Evolutionary conservation across 2,113 vertebrate genomes (phyloP), one percentile per base, ranked within the genome.

Genomic region (Pteronura brasiliensis): DNA sequence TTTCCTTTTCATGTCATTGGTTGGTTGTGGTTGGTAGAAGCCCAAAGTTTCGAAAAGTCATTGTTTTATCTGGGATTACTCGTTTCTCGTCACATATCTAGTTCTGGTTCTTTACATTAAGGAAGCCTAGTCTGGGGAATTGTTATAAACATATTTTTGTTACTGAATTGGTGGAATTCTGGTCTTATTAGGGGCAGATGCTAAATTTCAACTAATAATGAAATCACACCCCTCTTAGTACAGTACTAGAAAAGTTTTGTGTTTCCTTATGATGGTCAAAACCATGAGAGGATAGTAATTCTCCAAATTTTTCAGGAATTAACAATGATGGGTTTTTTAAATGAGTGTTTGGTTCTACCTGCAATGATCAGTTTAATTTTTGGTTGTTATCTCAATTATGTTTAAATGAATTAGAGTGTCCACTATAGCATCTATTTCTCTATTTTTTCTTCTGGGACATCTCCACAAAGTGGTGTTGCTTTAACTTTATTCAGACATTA

Each of bases 401-500:
- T 77, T 63, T 89, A 79, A 83, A 47, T 92, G 67, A 93, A 90
- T 63, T 82, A 18, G 52, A 39, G 6, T 44, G 7, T 44, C 0
- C 69, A 36, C 13, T 7, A 9, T n/a, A 25, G 0, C 1, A 87
- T 20, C 39, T 39, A 21, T 36, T 59, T 82, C 71, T 80, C 29
- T 67, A 34, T 55, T 89, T 96, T 96, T 90, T 90, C 36, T 92
- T 18, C 5, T 93, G 13, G n/a, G 74, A 3, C 14, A 55, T 77
- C 76, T 90, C 6, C 18, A 96, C n/a, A 90, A 55, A 97, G 92
- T 96, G 92, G 84, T 96, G 65, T 96, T 97, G 20, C 88, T 90
- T 96, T 93, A 90, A 95, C 96, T 97, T 96, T 96, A 97, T 96
- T 97, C 96, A 95, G 96, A 95, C 55, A 96, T 96, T 96, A 97